A percentile compares a stretch with the other conserved stretches of the same genome.
Evolutionary conservation across 2,888 invertebrate species (phyloP).

Genomic region (Clusia tigrina): DNA sequence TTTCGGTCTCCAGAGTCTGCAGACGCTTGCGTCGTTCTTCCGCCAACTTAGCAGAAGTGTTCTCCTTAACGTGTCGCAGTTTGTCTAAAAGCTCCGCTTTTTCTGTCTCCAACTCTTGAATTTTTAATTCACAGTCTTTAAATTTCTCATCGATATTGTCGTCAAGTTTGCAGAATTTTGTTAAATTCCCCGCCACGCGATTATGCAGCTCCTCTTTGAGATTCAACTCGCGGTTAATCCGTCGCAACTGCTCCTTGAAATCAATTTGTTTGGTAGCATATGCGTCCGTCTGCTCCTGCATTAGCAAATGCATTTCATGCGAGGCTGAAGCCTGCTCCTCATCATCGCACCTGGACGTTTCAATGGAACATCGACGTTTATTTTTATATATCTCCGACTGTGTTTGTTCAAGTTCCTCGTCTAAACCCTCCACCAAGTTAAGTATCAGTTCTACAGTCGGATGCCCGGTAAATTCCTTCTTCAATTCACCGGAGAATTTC

Average conservation of each 20-base stretch:
- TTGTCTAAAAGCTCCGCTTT: slow-evolving; percentile 76
- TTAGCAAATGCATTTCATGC: slow-evolving; percentile 44
- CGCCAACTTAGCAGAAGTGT: slow-evolving; percentile 70
- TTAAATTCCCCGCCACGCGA: slow-evolving; percentile 55
- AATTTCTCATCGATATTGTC: slow-evolving; percentile 68
- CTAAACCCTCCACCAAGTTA: slow-evolving; percentile 46
- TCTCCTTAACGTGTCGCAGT: slow-evolving; percentile 71
- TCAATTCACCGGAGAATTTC: slow-evolving; percentile 69
- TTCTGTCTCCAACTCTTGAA: slow-evolving; percentile 76
- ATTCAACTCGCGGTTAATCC: slow-evolving; percentile 66
- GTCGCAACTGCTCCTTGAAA: slow-evolving; percentile 73
- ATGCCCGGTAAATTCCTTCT: slow-evolving; percentile 59
- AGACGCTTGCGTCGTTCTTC: slow-evolving; percentile 82
- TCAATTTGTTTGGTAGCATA: slow-evolving; percentile 66
- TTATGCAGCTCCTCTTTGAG: slow-evolving; percentile 60
- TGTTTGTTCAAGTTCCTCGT: slow-evolving; percentile 50
- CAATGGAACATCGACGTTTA: slow-evolving; percentile 65
- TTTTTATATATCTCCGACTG: slow-evolving; percentile 49
- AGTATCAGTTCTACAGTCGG: slow-evolving; percentile 44
- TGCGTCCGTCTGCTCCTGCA: slow-evolving; percentile 55
- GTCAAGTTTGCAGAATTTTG: slow-evolving; percentile 44
- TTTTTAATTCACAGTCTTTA: slow-evolving; percentile 75
- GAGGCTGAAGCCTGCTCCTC: too few species aligned
- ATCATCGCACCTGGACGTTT: slow-evolving; percentile 10
- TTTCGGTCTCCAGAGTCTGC: slow-evolving; percentile 79